A percentile compares a stretch with the other conserved stretches of the same genome.
Evolutionary conservation across 2,888 invertebrate genomes (phyloP).

Genomic region (Leptopilina drosophilae): DNA sequence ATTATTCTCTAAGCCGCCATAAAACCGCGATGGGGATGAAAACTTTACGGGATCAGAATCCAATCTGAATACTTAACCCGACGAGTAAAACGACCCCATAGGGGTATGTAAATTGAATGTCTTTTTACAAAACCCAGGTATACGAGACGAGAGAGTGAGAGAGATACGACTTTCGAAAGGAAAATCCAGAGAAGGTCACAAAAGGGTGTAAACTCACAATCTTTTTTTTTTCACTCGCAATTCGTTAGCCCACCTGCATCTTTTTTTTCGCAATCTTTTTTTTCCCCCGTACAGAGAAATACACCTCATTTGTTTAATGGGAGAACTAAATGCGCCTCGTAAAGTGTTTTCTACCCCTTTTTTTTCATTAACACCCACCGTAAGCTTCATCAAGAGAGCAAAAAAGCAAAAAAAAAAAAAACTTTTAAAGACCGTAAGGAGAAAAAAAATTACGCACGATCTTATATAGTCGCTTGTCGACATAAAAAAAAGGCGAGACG

Average conservation of each 20-base stretch:
- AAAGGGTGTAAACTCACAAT: constrained; percentile 48
- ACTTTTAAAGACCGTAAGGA: not conserved
- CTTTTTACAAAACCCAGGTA: constrained; percentile 60
- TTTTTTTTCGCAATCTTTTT: constrained; percentile 56
- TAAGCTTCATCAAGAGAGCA: not conserved
- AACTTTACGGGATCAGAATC: constrained; percentile 53
- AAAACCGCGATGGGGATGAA: constrained; percentile 51
- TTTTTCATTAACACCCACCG: constrained; percentile 35
- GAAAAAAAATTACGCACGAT: not conserved
- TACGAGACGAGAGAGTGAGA: constrained; percentile 43
- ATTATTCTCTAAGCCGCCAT: constrained; percentile 45
- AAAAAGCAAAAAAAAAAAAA: not conserved
- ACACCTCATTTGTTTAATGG: constrained; percentile 65
- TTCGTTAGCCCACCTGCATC: constrained; percentile 58
- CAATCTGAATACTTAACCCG: constrained; percentile 52
- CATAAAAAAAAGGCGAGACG: constrained; percentile 39
- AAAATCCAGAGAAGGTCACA: constrained; percentile 63
- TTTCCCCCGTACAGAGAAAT: constrained; percentile 51
- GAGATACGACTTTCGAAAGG: constrained; percentile 50
- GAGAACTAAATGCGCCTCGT: constrained; percentile 59
- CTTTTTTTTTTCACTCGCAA: constrained; percentile 42
- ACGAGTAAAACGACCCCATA: constrained; percentile 56
- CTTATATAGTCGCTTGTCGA: constrained; percentile 42
- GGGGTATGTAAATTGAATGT: constrained; percentile 65
- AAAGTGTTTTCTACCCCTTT: constrained; percentile 32